Evolutionary conservation across 2,113 vertebrate genomes (phyloP).

Genomic region (Colossoma macropomum): DNA sequence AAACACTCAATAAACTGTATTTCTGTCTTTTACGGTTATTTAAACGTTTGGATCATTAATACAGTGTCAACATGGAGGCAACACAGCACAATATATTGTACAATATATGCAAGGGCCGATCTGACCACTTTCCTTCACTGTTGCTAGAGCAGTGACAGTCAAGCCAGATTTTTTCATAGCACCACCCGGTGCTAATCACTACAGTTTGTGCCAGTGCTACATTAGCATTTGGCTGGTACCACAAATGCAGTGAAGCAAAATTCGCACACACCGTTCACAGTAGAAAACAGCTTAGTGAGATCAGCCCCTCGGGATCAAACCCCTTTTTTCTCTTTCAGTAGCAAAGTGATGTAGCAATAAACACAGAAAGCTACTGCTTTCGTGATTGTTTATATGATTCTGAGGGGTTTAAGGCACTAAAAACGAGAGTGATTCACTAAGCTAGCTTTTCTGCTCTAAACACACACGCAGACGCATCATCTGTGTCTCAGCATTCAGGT

Average conservation of each 20-base stretch:
- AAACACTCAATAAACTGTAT: no score
- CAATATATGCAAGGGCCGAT: no score
- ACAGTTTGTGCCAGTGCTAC: background rate
- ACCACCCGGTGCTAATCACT: no score
- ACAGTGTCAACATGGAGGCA: no score
- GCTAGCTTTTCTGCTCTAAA: conserved; percentile 1
- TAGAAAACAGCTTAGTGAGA: background rate
- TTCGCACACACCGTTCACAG: background rate
- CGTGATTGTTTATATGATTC: conserved; percentile 54
- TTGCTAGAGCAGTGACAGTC: no score
- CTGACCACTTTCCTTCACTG: no score
- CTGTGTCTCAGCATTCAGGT: conserved; percentile 34
- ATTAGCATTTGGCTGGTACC: background rate
- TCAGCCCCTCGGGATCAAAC: background rate
- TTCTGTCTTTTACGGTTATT: no score
- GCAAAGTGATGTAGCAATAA: conserved; percentile 79
- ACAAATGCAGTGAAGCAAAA: no score
- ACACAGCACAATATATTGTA: no score
- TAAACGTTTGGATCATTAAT: no score
- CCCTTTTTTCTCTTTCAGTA: conserved; percentile 69
- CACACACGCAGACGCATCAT: conserved; percentile 53
- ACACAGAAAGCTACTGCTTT: conserved; percentile 59
- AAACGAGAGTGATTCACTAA: conserved; percentile 44
- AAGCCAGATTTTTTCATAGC: no score
- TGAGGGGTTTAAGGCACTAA: conserved; percentile 36